Percentiles rank a stretch among this genome's conserved stretches.
Evolutionary conservation across 2,797 vertebrate genomes (phyloP).

Genomic region (Hyperoplus immaculatus): DNA sequence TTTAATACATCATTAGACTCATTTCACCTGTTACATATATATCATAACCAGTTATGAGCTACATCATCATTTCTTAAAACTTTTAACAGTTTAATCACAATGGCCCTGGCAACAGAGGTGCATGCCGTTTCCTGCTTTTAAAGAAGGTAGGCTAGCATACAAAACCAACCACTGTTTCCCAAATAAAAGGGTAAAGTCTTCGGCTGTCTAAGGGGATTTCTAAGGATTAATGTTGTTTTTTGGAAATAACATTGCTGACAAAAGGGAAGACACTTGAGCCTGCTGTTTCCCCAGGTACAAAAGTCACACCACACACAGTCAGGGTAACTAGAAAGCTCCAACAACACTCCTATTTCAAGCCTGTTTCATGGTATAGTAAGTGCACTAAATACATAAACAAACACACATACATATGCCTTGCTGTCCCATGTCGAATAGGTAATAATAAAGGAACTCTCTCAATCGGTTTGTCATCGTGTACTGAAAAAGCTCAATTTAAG

Average conservation of each 20-base stretch:
- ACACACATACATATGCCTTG: constrained; percentile 82
- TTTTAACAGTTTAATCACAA: constrained; percentile 65
- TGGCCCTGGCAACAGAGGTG: constrained; percentile 55
- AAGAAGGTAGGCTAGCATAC: constrained; percentile 72
- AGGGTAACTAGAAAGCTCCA: constrained; percentile 87
- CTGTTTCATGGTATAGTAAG: constrained; percentile 88
- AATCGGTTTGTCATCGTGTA: constrained; percentile 80
- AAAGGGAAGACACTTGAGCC: constrained; percentile 83
- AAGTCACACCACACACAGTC: constrained; percentile 87
- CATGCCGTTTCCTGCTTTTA: constrained; percentile 64
- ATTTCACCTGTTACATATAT: constrained; percentile 74
- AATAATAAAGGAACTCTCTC: constrained; percentile 81
- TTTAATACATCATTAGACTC: constrained; percentile 78
- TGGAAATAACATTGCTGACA: constrained; percentile 77
- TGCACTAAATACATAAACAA: constrained; percentile 87
- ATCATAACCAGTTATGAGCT: constrained; percentile 75
- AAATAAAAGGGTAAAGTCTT: constrained; percentile 69
- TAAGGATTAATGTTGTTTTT: constrained; percentile 71
- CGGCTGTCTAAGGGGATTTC: constrained; percentile 62
- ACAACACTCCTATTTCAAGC: constrained; percentile 89
- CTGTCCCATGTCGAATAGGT: constrained; percentile 79
- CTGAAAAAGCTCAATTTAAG: constrained; percentile 80
- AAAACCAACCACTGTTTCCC: constrained; percentile 70
- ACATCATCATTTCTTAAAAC: constrained; percentile 73
- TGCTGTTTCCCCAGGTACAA: constrained; percentile 84